Evolutionary conservation across 2,113 vertebrate genomes (phyloP), one percentile per base, ranked within the genome.

Genomic region (Natator depressus): DNA sequence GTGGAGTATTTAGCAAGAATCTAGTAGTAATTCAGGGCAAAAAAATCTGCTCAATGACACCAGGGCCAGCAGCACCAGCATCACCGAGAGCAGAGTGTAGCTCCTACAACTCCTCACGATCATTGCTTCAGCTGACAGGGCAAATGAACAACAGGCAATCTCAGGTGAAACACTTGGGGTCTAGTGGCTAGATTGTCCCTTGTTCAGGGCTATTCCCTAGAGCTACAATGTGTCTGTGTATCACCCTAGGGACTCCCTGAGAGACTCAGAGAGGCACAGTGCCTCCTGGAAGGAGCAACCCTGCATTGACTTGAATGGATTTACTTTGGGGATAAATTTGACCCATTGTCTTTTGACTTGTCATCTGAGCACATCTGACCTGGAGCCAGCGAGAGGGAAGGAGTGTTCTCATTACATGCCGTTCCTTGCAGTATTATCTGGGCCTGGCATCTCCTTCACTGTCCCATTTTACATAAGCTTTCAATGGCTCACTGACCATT

Each of bases 401-500:
- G 42, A 95, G 62, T 85, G 85, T 38, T 96, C 49, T 38, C 38
- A 12, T 76, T 95, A 95, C 94, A 95, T 47, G 29, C 46, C 53
- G 2, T 80, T 57, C 94, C 59, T 78, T n/a, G 55, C 20, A 62
- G 6, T 91, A 85, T 90, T 96, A 88, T 94, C 97, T 97, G 3
- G 57, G 85, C 85, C 55, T 89, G 55, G 51, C 87, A 80, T 85
- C 79, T 91, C 57, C 91, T 93, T 76, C 85, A 49, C 80, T 78
- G 75, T 72, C 49, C 89, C 91, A 55, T 80, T 87, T 93, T 95
- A 82, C 84, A 69, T 87, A 82, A 88, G 55, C 65, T 16, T 47
- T 59, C 5, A 2, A 24, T 84, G 9, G 76, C 87, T 88, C 80
- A 31, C 87, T 85, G 82, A 55, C 76, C 90, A 82, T 42, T 76